A percentile compares a stretch with the other conserved stretches of the same genome.
These are phyloP conservation scores for Kradibia gibbosae DNA, from an alignment of 1,140 invertebrate genomes.

Conservation along the genomic window DNA sequence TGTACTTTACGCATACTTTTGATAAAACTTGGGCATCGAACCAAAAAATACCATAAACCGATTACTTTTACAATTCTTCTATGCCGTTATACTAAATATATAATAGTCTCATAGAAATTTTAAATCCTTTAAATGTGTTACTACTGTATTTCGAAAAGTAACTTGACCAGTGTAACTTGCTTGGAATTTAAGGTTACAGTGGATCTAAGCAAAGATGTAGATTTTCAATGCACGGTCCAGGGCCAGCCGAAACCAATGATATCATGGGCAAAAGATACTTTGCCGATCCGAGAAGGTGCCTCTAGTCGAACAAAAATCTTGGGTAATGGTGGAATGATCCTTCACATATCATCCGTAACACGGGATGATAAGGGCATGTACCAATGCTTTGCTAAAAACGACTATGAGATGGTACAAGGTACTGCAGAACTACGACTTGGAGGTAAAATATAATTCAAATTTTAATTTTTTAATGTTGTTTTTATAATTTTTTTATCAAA, in stretches of 20 bases:
- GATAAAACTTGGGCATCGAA: too few relatives aligned
- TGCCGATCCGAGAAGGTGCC: constrained; percentile 77
- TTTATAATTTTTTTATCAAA: too few relatives aligned
- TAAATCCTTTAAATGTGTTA: too few relatives aligned
- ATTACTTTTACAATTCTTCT: too few relatives aligned
- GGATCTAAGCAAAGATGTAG: constrained; percentile 85
- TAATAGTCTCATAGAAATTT: too few relatives aligned
- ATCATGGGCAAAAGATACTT: constrained; percentile 88
- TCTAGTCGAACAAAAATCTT: constrained; percentile 67
- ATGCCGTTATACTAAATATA: too few relatives aligned
- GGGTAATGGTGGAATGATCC: constrained; percentile 63
- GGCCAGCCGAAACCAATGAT: constrained; percentile 87
- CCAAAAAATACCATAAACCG: too few relatives aligned
- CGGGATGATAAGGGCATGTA: constrained; percentile 90
- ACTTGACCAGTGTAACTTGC: too few relatives aligned
- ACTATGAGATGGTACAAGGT: constrained; percentile 88
- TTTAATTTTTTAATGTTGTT: too few relatives aligned
- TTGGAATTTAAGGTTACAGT: constrained; percentile 75
- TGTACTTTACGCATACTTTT: too few relatives aligned
- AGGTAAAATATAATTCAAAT: constrained; percentile 75
- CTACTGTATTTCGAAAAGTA: too few relatives aligned
- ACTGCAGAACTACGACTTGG: constrained; percentile 87
- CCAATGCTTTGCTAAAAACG: constrained; percentile 90
- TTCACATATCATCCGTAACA: constrained; percentile 78
- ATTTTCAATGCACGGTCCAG: constrained; percentile 88